phyloP scores from a whole-genome alignment of 1,140 invertebrate species.

The Caenorhabditis brenneri region DNA sequence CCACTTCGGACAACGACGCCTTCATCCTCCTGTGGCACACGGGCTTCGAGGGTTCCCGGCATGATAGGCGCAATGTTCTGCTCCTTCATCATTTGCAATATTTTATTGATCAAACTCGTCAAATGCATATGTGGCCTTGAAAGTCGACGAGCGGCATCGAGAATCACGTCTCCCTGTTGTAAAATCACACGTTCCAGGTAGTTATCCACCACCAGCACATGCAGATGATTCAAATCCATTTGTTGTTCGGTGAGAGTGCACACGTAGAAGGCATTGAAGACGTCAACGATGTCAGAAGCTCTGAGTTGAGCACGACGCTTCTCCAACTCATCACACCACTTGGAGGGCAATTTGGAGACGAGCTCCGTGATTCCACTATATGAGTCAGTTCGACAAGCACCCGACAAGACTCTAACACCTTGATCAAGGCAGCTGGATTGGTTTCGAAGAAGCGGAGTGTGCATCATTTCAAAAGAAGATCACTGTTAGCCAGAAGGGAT shows the following conservation, averaged over 20 bases:
- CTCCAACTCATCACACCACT: constrained; percentile 24
- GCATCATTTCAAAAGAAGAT: constrained; percentile 93
- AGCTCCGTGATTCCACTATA: background rate
- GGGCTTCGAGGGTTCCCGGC: background rate
- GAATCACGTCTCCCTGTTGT: constrained; percentile 8
- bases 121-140: background rate
- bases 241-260: background rate
- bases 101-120: background rate
- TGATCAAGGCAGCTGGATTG: constrained; percentile 92
- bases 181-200: constrained; percentile 3
- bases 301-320: constrained; percentile 1
- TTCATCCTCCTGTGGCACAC: background rate
- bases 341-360: background rate
- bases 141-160: constrained; percentile 2
- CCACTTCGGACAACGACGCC: background rate
- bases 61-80: background rate
- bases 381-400: constrained; percentile 81
- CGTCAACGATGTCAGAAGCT: constrained; percentile 4
- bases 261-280: background rate
- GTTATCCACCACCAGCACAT: background rate
- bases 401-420: constrained; percentile 87
- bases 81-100: constrained; percentile 21
- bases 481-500: constrained; percentile 86
- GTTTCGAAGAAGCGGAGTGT: constrained; percentile 96
- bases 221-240: background rate